Conservation (phyloP, 35 echinoderm and acorn worm species). For the Heliocidaris tuberculata region DNA sequence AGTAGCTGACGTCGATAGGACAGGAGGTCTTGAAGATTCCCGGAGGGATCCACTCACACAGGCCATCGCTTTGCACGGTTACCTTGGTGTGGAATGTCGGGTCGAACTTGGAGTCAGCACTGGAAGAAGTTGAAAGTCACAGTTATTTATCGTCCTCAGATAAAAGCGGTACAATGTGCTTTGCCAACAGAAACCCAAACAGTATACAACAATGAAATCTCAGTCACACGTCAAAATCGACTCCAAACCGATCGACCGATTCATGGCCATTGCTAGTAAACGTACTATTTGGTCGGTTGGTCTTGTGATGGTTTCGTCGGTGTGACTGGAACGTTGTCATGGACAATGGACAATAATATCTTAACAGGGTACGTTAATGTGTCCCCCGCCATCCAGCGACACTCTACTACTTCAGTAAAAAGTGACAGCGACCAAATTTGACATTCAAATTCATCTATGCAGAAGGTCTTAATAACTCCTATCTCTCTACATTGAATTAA, state of each 20-base stretch:
- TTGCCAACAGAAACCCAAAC: neutral
- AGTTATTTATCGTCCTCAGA: no score
- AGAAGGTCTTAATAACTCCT: no score
- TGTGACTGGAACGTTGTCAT: no score
- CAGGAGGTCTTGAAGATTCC: constrained; percentile 81
- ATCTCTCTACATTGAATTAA: neutral
- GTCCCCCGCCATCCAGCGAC: no score
- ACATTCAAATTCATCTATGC: no score
- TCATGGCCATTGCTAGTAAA: neutral
- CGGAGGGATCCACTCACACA: constrained; percentile 67
- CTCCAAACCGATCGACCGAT: neutral
- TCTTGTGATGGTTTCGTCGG: neutral
- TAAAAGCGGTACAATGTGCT: no score
- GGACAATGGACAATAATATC: no score
- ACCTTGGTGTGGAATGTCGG: constrained; percentile 77
- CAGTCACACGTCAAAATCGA: neutral
- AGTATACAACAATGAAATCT: neutral
- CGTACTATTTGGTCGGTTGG: neutral
- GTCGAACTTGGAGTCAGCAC: constrained; percentile 80
- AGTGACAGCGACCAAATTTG: no score
- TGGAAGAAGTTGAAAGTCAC: neutral
- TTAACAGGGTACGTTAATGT: no score
- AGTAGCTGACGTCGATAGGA: constrained; percentile 77
- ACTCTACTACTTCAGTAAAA: no score
- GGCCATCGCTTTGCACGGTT: constrained; percentile 52